phyloP scores from a whole-genome alignment of 2,888 invertebrate genomes.

The Lycophotia porphyrea region DNA sequence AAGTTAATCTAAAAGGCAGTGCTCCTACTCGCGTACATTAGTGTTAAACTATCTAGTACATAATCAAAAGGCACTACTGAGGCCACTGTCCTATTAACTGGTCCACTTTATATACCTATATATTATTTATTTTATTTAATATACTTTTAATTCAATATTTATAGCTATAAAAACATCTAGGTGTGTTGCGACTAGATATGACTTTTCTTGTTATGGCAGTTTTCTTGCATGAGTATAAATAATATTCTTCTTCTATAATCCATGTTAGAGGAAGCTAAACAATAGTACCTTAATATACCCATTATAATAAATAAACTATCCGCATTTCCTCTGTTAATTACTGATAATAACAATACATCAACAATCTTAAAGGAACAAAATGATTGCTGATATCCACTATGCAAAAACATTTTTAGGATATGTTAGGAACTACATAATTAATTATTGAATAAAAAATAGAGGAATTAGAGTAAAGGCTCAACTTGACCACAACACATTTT shows the following conservation, averaged over 20 bases:
- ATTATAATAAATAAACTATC: conserved; percentile 41
- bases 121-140: conserved; percentile 56
- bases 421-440: conserved; percentile 46
- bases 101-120: conserved; percentile 80
- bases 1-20: conserved; percentile 75
- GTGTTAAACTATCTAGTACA: conserved; percentile 72
- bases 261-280: conserved; percentile 31
- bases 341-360: conserved; percentile 23
- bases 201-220: conserved; percentile 48
- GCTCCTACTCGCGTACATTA: conserved; percentile 74
- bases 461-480: conserved; percentile 30
- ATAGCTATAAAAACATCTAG: conserved; percentile 47
- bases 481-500: conserved; percentile 38
- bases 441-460: conserved; percentile 40
- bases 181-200: conserved; percentile 53
- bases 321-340: conserved; percentile 16
- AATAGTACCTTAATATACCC: conserved; percentile 11
- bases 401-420: conserved; percentile 43
- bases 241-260: conserved; percentile 17
- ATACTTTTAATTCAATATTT: conserved; percentile 37
- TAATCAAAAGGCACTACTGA: conserved; percentile 87
- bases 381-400: conserved; percentile 48
- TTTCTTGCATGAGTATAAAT: conserved; percentile 26
- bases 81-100: conserved; percentile 87
- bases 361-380: conserved; percentile 57